A percentile compares a stretch with the other conserved stretches of the same genome.
These are phyloP conservation scores for Petrolisthes cinctipes DNA, from an alignment of 2,888 invertebrate species.

Conservation along the genomic window DNA sequence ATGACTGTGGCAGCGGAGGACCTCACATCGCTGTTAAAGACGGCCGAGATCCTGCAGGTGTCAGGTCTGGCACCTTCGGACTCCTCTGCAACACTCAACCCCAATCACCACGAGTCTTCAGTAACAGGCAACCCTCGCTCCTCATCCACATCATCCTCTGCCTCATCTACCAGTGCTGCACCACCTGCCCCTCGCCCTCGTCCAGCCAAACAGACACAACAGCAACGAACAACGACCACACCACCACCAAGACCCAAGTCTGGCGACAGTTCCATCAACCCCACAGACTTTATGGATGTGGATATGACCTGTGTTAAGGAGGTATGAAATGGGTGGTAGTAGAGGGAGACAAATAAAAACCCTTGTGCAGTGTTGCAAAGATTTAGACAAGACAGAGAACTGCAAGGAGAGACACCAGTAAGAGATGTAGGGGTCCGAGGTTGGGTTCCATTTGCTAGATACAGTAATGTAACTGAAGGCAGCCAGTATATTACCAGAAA, in stretches of 20 bases:
- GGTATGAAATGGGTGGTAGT: slow-evolving; percentile 36
- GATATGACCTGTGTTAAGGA: slow-evolving; percentile 66
- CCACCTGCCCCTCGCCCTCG: slow-evolving; percentile 22
- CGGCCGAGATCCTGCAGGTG: slow-evolving; percentile 64
- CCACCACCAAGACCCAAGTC: slow-evolving; percentile 39
- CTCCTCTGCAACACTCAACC: slow-evolving; percentile 51
- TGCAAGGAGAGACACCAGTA: no score
- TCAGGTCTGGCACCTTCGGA: slow-evolving; percentile 61
- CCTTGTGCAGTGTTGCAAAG: no score
- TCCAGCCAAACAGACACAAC: slow-evolving; percentile 8
- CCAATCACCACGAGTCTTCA: slow-evolving; percentile 26
- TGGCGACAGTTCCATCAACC: slow-evolving; percentile 55
- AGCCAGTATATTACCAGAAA: no score
- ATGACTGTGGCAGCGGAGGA: slow-evolving; percentile 65
- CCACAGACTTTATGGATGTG: slow-evolving; percentile 62
- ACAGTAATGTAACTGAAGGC: no score
- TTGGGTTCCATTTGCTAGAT: no score
- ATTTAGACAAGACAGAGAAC: no score
- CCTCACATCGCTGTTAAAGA: slow-evolving; percentile 63
- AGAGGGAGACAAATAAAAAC: no score
- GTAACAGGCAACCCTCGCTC: slow-evolving; percentile 34
- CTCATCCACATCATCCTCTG: slow-evolving; percentile 49
- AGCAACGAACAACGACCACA: slow-evolving; percentile 9
- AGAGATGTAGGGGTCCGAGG: no score
- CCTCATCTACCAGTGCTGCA: slow-evolving; percentile 36